Base-by-base conservation (phyloP, 2,888 invertebrate species). In the Cyclophora albipunctata region DNA sequence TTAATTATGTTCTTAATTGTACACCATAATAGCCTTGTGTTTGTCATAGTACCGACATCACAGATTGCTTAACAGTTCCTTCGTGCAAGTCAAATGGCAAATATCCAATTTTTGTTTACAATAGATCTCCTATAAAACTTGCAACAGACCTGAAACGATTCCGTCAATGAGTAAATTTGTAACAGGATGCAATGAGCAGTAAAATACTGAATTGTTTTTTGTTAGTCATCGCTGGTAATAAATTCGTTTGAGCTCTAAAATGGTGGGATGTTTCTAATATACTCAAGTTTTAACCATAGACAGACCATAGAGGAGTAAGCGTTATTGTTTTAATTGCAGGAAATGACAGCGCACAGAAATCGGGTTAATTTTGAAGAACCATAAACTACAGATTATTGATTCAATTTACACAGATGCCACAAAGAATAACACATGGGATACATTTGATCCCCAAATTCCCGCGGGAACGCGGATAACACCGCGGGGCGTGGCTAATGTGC, bases 81-180 rank as follows among this genome's bases (percentile, higher is more conserved):
- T 20, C 20, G 20, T 20, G 20, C 20, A 37, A 59, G 54, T 52
- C 75, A 77, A 75, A 73, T 84, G 83, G 81, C 79, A 60, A 57
- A 53, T 53, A 63, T 78, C 84, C 80, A 83, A 64, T 59, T 57
- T 59, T 76, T 82, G 81, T 82, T 78, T 82, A 83, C 71, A 68
- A 57, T 66, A 65, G 50, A 64, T 64, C 63, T 67, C 69, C 71
- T 64, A 71, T 77, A 77, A 71, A 71, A 61, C 60, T 37, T 37
- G 37, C 37, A 37, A 37, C 37, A 37, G 4, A 37, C 37, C 37
- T 4, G 5, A 37, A 37, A 37, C 4, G 47, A 52, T 50, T 42
- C 51, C 48, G 50, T 57, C 54, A 50, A 53, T 53, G 50, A 40
- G 45, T 48, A 45, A 56, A 52, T 46, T 47, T 50, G 49, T 48